phyloP scores from a whole-genome alignment of 2,797 vertebrate species.

The Zalophus californianus region DNA sequence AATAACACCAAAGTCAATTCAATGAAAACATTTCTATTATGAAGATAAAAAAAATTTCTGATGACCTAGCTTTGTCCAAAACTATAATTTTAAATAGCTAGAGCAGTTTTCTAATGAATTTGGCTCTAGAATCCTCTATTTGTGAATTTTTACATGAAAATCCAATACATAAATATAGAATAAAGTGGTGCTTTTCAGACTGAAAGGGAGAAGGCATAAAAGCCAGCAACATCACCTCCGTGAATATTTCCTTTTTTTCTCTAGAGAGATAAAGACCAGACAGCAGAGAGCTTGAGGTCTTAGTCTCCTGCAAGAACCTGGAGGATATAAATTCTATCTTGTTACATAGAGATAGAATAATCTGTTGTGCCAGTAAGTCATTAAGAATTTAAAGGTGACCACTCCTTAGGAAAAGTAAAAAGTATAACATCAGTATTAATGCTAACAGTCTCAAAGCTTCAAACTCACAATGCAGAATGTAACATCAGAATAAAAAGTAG shows the following conservation, averaged over 20 bases:
- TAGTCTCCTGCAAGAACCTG: not conserved
- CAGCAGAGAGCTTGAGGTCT: not conserved
- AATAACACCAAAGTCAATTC: not conserved
- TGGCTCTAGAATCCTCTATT: not conserved
- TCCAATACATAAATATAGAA: not conserved
- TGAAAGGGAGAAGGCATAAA: not conserved
- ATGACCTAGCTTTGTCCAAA: not conserved
- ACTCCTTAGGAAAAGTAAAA: not conserved
- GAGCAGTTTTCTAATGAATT: not conserved
- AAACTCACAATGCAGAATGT: not conserved
- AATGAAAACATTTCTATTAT: not conserved
- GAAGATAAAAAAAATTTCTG: not conserved
- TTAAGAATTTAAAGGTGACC: not conserved
- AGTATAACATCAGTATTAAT: not conserved
- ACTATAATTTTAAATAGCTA: not conserved
- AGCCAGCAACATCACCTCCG: not conserved
- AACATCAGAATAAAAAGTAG: not conserved
- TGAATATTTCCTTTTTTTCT: not conserved
- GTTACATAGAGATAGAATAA: not conserved
- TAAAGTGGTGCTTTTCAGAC: not conserved
- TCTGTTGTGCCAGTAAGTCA: not conserved
- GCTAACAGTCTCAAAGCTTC: not conserved
- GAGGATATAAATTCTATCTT: not conserved
- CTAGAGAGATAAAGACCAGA: not conserved
- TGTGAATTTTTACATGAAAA: not conserved